Percentiles rank a stretch among this genome's conserved stretches.
phyloP scores from a whole-genome alignment of 1,140 invertebrate species.

The Euura lappo region DNA sequence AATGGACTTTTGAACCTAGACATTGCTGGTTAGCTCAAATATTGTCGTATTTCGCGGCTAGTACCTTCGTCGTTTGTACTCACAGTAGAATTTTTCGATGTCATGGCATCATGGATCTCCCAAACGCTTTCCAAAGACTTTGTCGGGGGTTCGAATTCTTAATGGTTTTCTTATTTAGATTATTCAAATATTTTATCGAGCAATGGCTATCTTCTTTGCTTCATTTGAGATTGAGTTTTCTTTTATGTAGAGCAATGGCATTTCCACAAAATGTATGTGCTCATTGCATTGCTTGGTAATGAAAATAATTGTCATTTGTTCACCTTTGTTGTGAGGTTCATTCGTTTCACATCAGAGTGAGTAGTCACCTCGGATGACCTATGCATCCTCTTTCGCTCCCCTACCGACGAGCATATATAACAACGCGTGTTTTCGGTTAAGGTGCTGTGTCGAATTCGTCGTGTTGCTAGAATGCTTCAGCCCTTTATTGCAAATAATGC shows the following conservation, averaged over 20 bases:
- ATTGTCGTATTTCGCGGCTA: conserved; percentile 15
- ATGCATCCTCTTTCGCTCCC: neutral
- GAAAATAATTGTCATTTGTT: too few species aligned
- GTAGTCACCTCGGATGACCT: neutral
- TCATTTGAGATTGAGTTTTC: neutral
- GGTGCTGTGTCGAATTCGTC: neutral
- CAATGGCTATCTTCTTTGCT: neutral
- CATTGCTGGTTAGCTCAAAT: conserved; percentile 28
- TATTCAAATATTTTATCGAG: neutral
- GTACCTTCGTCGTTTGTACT: neutral
- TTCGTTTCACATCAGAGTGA: too few species aligned
- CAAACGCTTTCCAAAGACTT: conserved; percentile 3
- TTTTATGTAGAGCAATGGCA: neutral
- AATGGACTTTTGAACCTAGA: conserved; percentile 44
- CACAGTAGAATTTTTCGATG: neutral
- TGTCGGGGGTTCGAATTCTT: neutral
- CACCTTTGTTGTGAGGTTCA: neutral
- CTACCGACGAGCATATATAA: neutral
- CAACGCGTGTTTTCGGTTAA: neutral
- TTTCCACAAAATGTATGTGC: too few species aligned
- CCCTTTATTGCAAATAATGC: conserved; percentile 9
- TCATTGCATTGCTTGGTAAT: too few species aligned
- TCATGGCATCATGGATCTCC: neutral
- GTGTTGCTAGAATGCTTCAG: conserved; percentile 11
- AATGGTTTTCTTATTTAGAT: neutral